Base-by-base conservation (phyloP, 2,797 vertebrate species). In the Scyliorhinus canicula region DNA sequence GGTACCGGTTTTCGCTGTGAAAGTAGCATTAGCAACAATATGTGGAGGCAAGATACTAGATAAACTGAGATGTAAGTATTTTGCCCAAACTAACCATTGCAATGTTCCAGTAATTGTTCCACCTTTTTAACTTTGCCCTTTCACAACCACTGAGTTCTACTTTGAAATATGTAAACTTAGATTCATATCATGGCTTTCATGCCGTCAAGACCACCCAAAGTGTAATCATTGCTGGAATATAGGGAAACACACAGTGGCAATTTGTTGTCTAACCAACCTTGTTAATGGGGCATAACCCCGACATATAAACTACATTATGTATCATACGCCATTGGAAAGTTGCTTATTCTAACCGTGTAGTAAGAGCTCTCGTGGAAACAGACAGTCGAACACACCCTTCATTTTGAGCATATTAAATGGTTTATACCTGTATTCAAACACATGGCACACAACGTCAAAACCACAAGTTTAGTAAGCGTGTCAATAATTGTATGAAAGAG, bases 31-130 rank as follows among this genome's bases (percentile, higher is more conserved):
- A 95, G 98, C 98, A 95, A 98, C 98, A 21, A 97, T 99, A 96
- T 99, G 99, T 96, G 99, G 99, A 96, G 99, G 99, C 95, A 99
- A 99, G 96, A 98, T 99, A 97, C 98, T 99, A 98, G 99, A 99
- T 97, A 99, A 99, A 97, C 97, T 99, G 97, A 98, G 99, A 98
- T 99, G 99, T 99, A 98, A 99, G 99, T 97, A 95, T 96, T 95
- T 95, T 28, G 47, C 19, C 21, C 47, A n/a, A 44, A 21, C 14
- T 94, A 19, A 50, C 31, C 16, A 50, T 14, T 55, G 14, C 44
- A 52, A 35, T 74, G 67, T 11, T 88, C 52, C 52, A 35, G 85
- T 88, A 4, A 88, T 88, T 88, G 50, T 55, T 35, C 52, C 8
- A 19, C 52, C n/a, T 7, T 90, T 65, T 65, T 94, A 35, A 94